Evolutionary conservation across 2,888 invertebrate species (phyloP), one percentile per base, ranked within the genome.

Genomic region (Omphaloscelis lunosa): DNA sequence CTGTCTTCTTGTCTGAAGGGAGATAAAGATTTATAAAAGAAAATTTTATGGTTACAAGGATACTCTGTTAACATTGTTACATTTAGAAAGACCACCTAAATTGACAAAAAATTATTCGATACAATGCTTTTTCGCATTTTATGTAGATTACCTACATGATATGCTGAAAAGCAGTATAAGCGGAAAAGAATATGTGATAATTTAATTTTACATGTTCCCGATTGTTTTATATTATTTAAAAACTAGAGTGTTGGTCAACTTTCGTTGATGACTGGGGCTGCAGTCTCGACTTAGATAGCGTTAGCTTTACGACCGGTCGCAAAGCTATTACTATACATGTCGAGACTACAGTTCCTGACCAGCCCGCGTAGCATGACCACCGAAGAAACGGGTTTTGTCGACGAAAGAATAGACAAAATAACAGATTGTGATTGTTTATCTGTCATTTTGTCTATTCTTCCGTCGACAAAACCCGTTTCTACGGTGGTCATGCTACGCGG

Each of bases 1-100:
- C 96, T 29, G 93, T 82, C 82, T 95, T 96, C 86, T 96, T 96
- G 80, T 96, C 96, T 95, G 86, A 58, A 45, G 27, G 59, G 34
- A 56, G 12, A 34, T 34, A 39, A 7, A 68, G 17, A n/a, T 56
- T 11, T 8, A 59, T 4, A 29, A 20, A 29, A 29, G 59, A 9
- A 29, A 9, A 61, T 29, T 59, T 20, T 59, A 59, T 1, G 29
- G 29, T 17, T 8, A 6, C 59, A 29, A 29, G 4, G 59, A 27
- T 12, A 20, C 27, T 45, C 41, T 20, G 20, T 27, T 65, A 41
- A 41, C 11, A 41, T n/a, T 65, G 9, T 41, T 20, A 41, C 9
- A 39, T n/a, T 41, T 17, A 65, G 9, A 45, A 29, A 45, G 4
- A 8, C 27, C 12, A 20, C 20, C 12, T 45, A 8, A 27, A 45